phyloP scores from a whole-genome alignment of 1,140 invertebrate species.

The Polypedilum vanderplanki region DNA sequence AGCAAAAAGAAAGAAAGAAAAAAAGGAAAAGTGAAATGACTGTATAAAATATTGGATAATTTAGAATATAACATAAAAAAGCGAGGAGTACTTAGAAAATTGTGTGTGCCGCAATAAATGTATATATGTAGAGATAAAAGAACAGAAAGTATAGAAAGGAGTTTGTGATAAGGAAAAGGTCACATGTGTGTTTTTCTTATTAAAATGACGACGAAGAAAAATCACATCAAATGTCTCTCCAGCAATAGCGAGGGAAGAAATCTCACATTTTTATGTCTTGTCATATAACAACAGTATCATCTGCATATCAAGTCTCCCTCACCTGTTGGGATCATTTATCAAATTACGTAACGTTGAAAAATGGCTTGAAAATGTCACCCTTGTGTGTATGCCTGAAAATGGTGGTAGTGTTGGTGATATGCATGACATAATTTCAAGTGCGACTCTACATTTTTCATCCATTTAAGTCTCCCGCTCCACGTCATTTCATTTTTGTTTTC shows the following conservation, averaged over 20 bases:
- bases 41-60: constrained; percentile 15
- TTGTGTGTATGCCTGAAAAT: background rate
- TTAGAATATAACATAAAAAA: background rate
- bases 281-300: background rate
- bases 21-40: background rate
- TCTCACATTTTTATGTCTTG: background rate
- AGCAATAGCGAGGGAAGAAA: no score
- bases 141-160: no score
- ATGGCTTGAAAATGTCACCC: constrained; percentile 8
- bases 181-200: no score
- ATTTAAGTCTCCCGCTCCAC: background rate
- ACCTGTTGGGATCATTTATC: constrained; percentile 17
- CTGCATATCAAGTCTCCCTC: background rate
- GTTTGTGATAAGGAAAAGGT: no score
- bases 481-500: background rate
- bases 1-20: background rate
- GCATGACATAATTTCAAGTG: background rate
- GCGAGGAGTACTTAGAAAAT: no score
- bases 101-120: no score
- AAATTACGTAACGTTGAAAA: background rate
- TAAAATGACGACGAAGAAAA: no score
- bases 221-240: no score
- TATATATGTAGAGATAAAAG: no score
- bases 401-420: background rate
- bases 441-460: constrained; percentile 1